Evolutionary conservation across 64 coral and sea anemone species (phyloP).

Genomic region (Dendrophyllia cribrosa): DNA sequence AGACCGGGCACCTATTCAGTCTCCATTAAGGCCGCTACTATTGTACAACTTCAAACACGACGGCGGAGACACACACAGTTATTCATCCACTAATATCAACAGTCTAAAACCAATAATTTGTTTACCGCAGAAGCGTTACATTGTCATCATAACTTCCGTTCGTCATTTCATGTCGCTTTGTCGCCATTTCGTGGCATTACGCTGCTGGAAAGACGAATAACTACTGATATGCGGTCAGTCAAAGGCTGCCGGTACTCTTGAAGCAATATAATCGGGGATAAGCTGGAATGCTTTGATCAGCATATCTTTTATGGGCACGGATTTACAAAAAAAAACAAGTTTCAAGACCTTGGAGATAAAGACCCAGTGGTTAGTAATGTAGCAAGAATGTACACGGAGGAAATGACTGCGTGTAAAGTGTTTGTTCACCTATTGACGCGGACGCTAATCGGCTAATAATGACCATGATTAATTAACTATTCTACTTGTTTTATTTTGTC

Average conservation of each 20-base stretch:
- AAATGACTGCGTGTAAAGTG: not conserved
- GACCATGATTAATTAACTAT: conserved; percentile 2
- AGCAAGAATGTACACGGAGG: not conserved
- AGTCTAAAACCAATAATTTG: conserved; percentile 4
- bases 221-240: not conserved
- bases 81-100: conserved; percentile 33
- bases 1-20: not conserved
- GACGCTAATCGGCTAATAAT: conserved; percentile 4
- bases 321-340: not conserved
- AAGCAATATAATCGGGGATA: not conserved
- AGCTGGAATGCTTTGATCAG: conserved; percentile 11
- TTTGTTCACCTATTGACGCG: not conserved
- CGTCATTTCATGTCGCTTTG: not conserved
- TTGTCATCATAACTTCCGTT: conserved; percentile 19
- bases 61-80: not conserved
- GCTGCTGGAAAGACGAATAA: not conserved
- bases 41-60: not conserved
- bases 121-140: conserved; percentile 32
- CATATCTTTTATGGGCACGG: not conserved
- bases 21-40: not conserved
- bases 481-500: not conserved
- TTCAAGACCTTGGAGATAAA: not conserved
- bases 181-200: not conserved
- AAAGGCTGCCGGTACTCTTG: not conserved
- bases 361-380: conserved; percentile 3